Evolutionary conservation across 2,797 vertebrate species (phyloP).

Genomic region (Spheniscus humboldti): DNA sequence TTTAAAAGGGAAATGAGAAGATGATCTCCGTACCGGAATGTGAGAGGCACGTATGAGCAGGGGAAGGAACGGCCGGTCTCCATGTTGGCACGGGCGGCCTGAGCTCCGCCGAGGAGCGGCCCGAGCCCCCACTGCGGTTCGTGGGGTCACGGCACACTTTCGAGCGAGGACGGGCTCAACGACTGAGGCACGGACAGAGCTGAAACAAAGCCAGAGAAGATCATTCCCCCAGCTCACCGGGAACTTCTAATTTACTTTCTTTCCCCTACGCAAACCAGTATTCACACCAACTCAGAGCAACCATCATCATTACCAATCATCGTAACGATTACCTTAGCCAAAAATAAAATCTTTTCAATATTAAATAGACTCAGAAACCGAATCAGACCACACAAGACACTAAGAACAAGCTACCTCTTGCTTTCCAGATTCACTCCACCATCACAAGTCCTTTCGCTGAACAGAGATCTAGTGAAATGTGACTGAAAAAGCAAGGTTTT

Average conservation of each 20-base stretch:
- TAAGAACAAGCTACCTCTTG: neutral
- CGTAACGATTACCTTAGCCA: neutral
- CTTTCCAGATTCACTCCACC: neutral
- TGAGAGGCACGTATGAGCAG: accelerated
- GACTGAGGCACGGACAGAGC: neutral
- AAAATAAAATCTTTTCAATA: neutral
- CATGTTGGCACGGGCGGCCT: neutral
- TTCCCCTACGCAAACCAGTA: neutral
- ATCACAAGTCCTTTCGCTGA: neutral
- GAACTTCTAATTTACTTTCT: neutral
- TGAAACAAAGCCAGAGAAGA: neutral
- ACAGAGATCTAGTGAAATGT: neutral
- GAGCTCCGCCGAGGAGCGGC: neutral
- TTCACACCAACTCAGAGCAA: neutral
- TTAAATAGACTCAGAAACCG: neutral
- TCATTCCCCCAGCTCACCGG: neutral
- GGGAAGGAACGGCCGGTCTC: neutral
- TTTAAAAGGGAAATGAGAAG: neutral
- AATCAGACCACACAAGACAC: too few relatives aligned
- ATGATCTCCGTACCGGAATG: neutral
- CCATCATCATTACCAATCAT: neutral
- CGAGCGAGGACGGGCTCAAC: accelerated
- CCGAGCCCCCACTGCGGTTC: accelerated
- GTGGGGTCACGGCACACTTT: accelerated
- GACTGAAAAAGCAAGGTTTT: neutral